Evolutionary conservation across 1,140 invertebrate genomes (phyloP), one percentile per base, ranked within the genome.

Genomic region (Copidosoma floridanum): DNA sequence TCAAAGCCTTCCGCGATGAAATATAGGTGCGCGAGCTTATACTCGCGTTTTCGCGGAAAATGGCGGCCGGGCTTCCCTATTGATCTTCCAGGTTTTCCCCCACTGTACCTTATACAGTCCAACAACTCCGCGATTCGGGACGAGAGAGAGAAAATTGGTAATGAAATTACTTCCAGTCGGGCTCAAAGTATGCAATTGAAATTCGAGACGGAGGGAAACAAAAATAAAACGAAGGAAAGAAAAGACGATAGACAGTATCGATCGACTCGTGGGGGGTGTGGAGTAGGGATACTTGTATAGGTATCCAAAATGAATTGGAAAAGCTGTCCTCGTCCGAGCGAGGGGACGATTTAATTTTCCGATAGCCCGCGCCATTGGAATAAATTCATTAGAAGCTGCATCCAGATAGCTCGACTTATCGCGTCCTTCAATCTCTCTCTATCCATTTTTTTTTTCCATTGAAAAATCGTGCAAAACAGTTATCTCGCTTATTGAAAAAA

Each of bases 271-370:
- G 55, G 67, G n/a, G n/a, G n/a, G n/a, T n/a, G n/a, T n/a, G n/a
- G n/a, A n/a, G n/a, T n/a, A n/a, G n/a, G n/a, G n/a, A n/a, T n/a
- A n/a, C n/a, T n/a, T n/a, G n/a, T n/a, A n/a, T n/a, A 71, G 70
- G 67, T 67, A 73, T 68, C 68, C 65, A 58, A 58, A 71, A 67
- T 71, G 72, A 76, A 76, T 72, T 65, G 71, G 70, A 70, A 71
- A 74, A 76, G 67, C 68, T 51, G 23, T 3, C 29, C 29, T 37
- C 29, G 23, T 37, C 37, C 37, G 37, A 51, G 37, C 14, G 18
- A 3, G 12, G 48, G 16, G 48, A 51, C 29, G 29, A 10, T 37
- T 51, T 23, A 51, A 51, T 51, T 14, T 23, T 20, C 37, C 48
- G n/a, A 35, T 51, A 27, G 48, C 23, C 10, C 14, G 37, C 48